Conservation (phyloP, 2,113 vertebrate genomes). For the Lepus europaeus region DNA sequence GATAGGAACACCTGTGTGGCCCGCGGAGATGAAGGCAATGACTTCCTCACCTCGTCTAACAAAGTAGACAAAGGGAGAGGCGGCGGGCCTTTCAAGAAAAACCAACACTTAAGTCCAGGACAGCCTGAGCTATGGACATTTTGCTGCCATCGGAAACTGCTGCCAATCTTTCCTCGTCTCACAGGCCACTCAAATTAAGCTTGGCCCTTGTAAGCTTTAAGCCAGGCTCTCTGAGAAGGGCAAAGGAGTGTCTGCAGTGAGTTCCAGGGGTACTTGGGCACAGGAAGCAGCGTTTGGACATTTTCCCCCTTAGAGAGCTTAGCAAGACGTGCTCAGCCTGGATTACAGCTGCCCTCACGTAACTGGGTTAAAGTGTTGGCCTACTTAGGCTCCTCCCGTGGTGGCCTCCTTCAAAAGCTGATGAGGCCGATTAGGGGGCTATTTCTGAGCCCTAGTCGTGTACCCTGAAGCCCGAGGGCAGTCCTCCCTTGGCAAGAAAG, state of each 20-base stretch:
- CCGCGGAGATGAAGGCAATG: neutral
- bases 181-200: constrained; percentile 17
- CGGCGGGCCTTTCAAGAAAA: constrained; percentile 42
- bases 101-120: neutral
- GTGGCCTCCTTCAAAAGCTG: constrained; percentile 78
- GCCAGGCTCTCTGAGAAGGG: constrained; percentile 52
- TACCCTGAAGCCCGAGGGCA: constrained; percentile 41
- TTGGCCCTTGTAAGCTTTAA: constrained; percentile 32
- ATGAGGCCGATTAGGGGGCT: constrained; percentile 81
- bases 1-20: neutral
- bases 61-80: neutral
- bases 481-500: constrained; percentile 58
- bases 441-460: constrained; percentile 76
- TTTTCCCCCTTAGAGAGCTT: constrained; percentile 52
- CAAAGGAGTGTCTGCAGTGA: constrained; percentile 34
- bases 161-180: constrained; percentile 11
- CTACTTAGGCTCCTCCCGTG: constrained; percentile 75
- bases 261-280: constrained; percentile 58
- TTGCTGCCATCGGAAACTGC: constrained; percentile 3
- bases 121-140: neutral
- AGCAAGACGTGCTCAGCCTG: constrained; percentile 73
- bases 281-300: constrained; percentile 70
- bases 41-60: neutral
- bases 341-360: constrained; percentile 79
- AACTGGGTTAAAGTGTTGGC: constrained; percentile 81